phyloP scores from a whole-genome alignment of 92 coral and sea anemone species.

The Palythoa grandiflora region DNA sequence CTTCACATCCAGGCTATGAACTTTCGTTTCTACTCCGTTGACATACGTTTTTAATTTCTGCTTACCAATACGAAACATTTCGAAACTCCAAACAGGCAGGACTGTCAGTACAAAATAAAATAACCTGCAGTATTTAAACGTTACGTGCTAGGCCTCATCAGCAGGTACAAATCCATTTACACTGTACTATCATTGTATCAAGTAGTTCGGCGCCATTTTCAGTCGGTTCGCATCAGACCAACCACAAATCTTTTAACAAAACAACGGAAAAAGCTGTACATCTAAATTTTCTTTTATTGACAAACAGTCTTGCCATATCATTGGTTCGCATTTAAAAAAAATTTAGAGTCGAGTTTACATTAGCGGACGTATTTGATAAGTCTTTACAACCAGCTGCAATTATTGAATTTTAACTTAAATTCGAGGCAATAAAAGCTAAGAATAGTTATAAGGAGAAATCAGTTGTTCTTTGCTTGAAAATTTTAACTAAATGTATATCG shows the following conservation, averaged over 20 bases:
- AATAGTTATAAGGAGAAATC: not conserved
- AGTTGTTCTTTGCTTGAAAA: not conserved
- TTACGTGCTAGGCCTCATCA: no score
- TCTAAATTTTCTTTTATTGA: not conserved
- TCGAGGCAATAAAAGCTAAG: not conserved
- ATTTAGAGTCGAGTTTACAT: slow-evolving; percentile 16
- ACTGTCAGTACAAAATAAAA: not conserved
- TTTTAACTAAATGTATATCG: not conserved
- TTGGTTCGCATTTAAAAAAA: slow-evolving; percentile 19
- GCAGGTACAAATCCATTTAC: no score
- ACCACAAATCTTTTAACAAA: not conserved
- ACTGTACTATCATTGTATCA: not conserved
- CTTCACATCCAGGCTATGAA: slow-evolving; percentile 31
- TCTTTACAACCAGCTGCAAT: slow-evolving; percentile 33
- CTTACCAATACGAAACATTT: slow-evolving; percentile 36
- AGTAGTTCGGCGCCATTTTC: not conserved
- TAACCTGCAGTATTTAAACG: not conserved
- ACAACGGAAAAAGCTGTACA: not conserved
- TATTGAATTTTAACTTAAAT: not conserved
- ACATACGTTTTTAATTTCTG: slow-evolving; percentile 36
- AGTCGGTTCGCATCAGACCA: not conserved
- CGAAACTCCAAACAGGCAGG: not conserved
- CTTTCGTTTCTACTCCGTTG: slow-evolving; percentile 34
- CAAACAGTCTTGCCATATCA: slow-evolving; percentile 6
- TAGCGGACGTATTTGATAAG: slow-evolving; percentile 8